Percentiles rank a stretch among this genome's conserved stretches.
Evolutionary conservation across 2,888 invertebrate genomes (phyloP).

Genomic region (Lasioglossum oenotherae): DNA sequence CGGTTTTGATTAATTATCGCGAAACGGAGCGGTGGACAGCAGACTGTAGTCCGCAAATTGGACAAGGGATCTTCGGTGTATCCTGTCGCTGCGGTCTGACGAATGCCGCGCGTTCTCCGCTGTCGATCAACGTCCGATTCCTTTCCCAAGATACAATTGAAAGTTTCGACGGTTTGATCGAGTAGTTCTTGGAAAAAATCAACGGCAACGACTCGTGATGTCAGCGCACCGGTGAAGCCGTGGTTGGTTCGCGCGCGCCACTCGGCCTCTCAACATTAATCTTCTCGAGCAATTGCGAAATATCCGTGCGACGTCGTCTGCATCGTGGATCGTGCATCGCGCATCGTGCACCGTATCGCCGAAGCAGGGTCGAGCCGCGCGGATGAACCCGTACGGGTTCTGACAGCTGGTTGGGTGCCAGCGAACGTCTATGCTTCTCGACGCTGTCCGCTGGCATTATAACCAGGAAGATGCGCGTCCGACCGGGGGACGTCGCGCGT

Average conservation of each 20-base stretch:
- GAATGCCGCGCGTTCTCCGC: not conserved
- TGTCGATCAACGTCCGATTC: constrained; percentile 8
- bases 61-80: not conserved
- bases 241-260: constrained; percentile 1
- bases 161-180: constrained; percentile 3
- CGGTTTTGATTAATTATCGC: not conserved
- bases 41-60: not conserved
- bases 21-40: not conserved
- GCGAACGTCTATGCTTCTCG: constrained; percentile 74
- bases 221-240: constrained; percentile 14
- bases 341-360: constrained; percentile 28
- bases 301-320: constrained; percentile 24
- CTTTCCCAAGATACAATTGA: not conserved
- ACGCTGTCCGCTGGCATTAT: constrained; percentile 80
- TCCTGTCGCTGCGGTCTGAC: not conserved
- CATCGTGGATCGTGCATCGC: not conserved
- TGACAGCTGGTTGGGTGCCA: constrained; percentile 79
- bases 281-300: constrained; percentile 42
- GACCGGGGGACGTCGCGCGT: constrained; percentile 36
- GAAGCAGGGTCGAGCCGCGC: constrained; percentile 39
- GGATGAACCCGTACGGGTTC: constrained; percentile 80
- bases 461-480: constrained; percentile 77
- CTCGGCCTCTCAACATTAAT: constrained; percentile 29
- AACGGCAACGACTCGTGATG: constrained; percentile 10
- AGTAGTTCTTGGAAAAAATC: not conserved